Conservation (phyloP, 1,140 invertebrate genomes). For the Tenebrio molitor region DNA sequence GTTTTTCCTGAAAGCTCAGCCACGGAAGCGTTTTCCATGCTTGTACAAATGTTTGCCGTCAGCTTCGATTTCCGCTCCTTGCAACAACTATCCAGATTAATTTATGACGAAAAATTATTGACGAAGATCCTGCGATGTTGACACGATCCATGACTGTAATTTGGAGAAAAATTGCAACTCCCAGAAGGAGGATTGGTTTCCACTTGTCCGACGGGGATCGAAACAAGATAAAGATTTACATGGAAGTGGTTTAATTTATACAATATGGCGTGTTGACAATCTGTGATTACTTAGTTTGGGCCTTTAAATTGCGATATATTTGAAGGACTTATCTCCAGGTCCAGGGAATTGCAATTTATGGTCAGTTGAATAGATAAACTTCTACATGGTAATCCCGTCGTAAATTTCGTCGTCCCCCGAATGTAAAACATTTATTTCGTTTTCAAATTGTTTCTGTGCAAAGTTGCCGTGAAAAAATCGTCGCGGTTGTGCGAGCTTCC, state of each 20-base stretch:
- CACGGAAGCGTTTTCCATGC: conserved; percentile 8
- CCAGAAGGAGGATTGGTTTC: no score
- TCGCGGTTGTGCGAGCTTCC: not conserved
- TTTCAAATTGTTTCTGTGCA: conserved; percentile 2
- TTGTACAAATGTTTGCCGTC: conserved; percentile 20
- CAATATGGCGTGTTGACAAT: not conserved
- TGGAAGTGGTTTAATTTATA: not conserved
- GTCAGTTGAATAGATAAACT: conserved; percentile 44
- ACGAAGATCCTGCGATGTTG: conserved; percentile 4
- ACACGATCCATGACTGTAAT: no score
- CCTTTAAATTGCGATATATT: conserved; percentile 35
- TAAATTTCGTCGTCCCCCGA: conserved; percentile 37
- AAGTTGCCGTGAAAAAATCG: conserved; percentile 19
- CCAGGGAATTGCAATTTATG: conserved; percentile 43
- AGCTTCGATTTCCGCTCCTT: not conserved
- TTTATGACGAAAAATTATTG: conserved; percentile 1
- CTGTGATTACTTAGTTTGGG: conserved; percentile 5
- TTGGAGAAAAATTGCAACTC: no score
- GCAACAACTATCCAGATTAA: not conserved
- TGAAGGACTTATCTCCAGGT: conserved; percentile 28
- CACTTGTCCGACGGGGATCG: no score
- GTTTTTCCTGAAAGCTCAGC: conserved; percentile 21
- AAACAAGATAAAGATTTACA: no score
- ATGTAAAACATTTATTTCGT: conserved; percentile 34
- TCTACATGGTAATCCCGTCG: conserved; percentile 44